Conservation (phyloP, 2,888 invertebrate species). For the Eupelmus urozonus region DNA sequence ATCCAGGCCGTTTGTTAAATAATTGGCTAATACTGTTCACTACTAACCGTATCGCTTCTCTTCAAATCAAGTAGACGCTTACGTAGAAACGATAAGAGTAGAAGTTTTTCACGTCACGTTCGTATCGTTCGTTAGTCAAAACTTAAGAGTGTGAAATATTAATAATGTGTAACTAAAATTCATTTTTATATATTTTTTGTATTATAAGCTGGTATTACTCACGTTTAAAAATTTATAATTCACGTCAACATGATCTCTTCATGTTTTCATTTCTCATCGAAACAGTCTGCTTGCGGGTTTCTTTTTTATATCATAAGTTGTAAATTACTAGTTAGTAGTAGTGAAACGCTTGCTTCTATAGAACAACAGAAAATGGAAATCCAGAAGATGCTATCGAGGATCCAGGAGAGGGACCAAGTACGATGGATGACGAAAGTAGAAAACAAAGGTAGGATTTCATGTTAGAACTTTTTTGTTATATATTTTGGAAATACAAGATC, state of each 20-base stretch:
- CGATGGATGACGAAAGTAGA: conserved; percentile 23
- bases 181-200: not conserved
- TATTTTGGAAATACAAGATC: no score
- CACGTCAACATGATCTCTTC: not conserved
- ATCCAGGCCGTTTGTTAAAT: not conserved
- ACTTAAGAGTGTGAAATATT: not conserved
- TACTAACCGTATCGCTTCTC: conserved; percentile 25
- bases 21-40: conserved; percentile 10
- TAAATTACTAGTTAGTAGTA: conserved; percentile 64
- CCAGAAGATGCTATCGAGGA: conserved; percentile 64
- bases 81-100: conserved; percentile 21
- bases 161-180: not conserved
- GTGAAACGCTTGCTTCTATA: conserved; percentile 73
- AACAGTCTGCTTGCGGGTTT: conserved; percentile 22
- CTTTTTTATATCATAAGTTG: conserved; percentile 36
- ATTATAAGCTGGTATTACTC: not conserved
- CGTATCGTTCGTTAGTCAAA: not conserved
- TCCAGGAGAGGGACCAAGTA: conserved; percentile 67
- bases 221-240: conserved; percentile 9
- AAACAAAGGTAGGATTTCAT: not conserved
- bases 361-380: conserved; percentile 67
- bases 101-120: conserved; percentile 1
- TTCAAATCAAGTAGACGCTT: conserved; percentile 46
- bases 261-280: not conserved
- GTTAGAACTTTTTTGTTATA: not conserved